A percentile compares a stretch with the other conserved stretches of the same genome.
These are phyloP conservation scores for Cavia porcellus DNA, from an alignment of 2,113 vertebrate genomes.

Conservation along the genomic window DNA sequence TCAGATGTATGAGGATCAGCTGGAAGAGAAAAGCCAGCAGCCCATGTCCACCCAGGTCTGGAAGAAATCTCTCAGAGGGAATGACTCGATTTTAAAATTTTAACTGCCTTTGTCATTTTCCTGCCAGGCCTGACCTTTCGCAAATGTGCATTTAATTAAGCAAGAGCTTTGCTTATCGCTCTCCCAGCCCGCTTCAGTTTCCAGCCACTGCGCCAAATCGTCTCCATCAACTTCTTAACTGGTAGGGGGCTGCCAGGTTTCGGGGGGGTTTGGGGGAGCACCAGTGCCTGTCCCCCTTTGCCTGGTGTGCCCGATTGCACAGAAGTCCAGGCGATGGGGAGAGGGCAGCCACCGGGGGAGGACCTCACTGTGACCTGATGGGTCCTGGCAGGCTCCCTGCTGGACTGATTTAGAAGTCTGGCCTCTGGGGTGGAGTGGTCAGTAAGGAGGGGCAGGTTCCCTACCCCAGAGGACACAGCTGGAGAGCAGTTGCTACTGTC, in stretches of 20 bases:
- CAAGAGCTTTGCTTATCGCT: neutral
- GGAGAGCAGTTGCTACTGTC: slow-evolving; percentile 36
- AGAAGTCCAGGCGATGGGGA: too few species aligned
- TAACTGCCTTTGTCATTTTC: slow-evolving; percentile 64
- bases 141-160: slow-evolving; percentile 81
- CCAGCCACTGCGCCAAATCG: neutral
- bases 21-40: slow-evolving; percentile 24
- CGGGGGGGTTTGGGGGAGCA: accelerated
- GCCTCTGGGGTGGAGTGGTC: neutral
- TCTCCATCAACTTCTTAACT: neutral
- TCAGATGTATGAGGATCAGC: neutral
- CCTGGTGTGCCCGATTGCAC: accelerated
- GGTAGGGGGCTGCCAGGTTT: neutral
- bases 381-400: neutral
- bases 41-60: neutral
- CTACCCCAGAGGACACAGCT: slow-evolving; percentile 62
- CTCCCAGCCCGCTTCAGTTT: slow-evolving; percentile 22
- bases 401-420: neutral
- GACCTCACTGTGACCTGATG: neutral
- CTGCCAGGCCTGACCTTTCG: slow-evolving; percentile 57
- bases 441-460: neutral
- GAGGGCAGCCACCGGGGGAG: accelerated
- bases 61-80: slow-evolving; percentile 42
- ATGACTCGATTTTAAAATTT: slow-evolving; percentile 44
- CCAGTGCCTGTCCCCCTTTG: accelerated